Base-by-base conservation (phyloP, 2,113 vertebrate species). In the Astatoreochromis straeleni region DNA sequence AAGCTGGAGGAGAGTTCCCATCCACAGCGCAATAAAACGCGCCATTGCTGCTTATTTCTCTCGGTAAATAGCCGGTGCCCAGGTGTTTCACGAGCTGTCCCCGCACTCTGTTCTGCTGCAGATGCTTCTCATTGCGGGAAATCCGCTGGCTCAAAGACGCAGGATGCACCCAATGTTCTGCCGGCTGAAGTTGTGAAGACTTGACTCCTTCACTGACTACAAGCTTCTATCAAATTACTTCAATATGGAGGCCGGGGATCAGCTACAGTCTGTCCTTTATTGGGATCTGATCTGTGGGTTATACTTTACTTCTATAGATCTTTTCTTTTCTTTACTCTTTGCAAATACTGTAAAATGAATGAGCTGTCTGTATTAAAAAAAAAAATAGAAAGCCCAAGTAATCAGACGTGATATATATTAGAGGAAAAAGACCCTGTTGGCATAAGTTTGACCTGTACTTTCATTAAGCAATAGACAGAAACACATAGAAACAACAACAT, bases 1-100 rank as follows among this genome's bases (percentile, higher is more conserved):
- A 85, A 96, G 89, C 4, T 97, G 97, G 10, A 98, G 91, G 54
- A 97, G 81, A 83, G 96, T 93, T 68, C 96, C 96, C 82, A 97
- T 94, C 91, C 96, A 96, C 86, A 97, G 93, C 42, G 88, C 88
- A 19, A 58, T 47, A n/a, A 90, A 70, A 11, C 29, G 31, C 85
- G 31, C 19, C 90, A 94, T 95, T 3, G 5, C 88, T 33, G 75
- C 83, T 9, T 17, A n/a, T 17, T 29, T 40, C 3, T 42, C 53
- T 73, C 57, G 53, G 13, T 38, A 6, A 55, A 83, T 45, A 80
- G 68, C 60, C 73, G 2, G 81, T 5, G 68, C 31, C 6, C 79
- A 19, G 68, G 35, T 68, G 82, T 73, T 24, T 85, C 75, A 90
- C 4, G 26, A 21, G 45, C 40, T 17, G 9, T 40, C 31, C 83